Percentiles rank a stretch among this genome's conserved stretches.
phyloP scores from a whole-genome alignment of 2,888 invertebrate species.

The Acanthopleura granulata region DNA sequence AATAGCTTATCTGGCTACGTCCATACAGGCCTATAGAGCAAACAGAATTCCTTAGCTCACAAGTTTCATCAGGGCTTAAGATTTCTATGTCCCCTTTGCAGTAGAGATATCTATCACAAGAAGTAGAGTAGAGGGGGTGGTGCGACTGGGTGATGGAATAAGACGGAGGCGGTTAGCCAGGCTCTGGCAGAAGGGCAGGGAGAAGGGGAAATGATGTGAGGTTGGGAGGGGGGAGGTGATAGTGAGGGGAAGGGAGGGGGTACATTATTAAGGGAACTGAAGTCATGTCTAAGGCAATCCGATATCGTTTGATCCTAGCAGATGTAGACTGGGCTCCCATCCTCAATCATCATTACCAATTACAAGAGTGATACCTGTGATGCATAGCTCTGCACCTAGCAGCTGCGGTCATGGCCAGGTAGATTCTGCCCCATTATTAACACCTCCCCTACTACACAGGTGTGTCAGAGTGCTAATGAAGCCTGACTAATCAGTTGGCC shows the following conservation, averaged over 20 bases:
- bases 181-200: not conserved
- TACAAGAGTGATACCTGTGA: not conserved
- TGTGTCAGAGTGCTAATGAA: no score
- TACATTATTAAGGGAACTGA: no score
- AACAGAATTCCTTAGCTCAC: not conserved
- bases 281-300: not conserved
- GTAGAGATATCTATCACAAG: not conserved
- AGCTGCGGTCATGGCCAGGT: no score
- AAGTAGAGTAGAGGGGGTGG: not conserved
- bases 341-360: constrained; percentile 2
- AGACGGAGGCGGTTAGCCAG: not conserved
- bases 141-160: not conserved
- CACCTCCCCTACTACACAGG: no score
- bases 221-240: not conserved
- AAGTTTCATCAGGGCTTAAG: not conserved
- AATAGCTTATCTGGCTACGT: not conserved
- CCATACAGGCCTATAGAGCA: not conserved
- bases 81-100: not conserved
- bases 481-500: no score
- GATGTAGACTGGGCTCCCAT: not conserved
- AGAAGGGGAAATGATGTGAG: not conserved
- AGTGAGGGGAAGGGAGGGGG: not conserved
- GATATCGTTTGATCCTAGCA: constrained; percentile 15
- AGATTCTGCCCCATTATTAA: no score
- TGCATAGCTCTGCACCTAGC: no score